Conservation (phyloP, 2,888 invertebrate species). For the Steinernema carpocapsae region DNA sequence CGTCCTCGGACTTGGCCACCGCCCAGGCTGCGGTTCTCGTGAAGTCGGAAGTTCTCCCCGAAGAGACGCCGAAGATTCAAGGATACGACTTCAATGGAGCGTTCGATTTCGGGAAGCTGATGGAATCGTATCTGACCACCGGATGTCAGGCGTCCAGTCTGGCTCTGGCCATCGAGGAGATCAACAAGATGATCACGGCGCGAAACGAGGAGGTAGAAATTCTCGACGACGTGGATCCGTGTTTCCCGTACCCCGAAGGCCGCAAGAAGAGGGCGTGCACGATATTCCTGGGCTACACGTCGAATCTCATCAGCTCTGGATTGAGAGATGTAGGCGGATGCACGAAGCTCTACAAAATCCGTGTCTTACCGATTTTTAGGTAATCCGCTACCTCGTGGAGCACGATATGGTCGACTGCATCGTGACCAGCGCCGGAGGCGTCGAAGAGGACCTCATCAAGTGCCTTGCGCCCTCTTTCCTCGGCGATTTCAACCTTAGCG, state of each 20-base stretch:
- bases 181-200: conserved; percentile 60
- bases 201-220: conserved; percentile 46
- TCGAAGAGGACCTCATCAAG: conserved; percentile 98
- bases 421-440: conserved; percentile 94
- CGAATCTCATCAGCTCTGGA: conserved; percentile 94
- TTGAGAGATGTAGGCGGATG: conserved; percentile 78
- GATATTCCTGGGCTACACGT: conserved; percentile 94
- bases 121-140: conserved; percentile 80
- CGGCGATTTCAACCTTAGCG: conserved; percentile 72
- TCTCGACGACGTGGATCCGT: conserved; percentile 46
- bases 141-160: conserved; percentile 99
- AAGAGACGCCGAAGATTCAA: conserved; percentile 38
- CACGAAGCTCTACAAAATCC: conserved; percentile 12
- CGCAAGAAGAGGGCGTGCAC: conserved; percentile 77
- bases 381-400: conserved; percentile 83
- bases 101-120: conserved; percentile 82
- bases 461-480: conserved; percentile 91
- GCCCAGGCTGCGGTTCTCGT: conserved; percentile 60
- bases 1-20: conserved; percentile 43
- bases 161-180: conserved; percentile 80
- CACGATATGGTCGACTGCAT: conserved; percentile 83
- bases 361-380: conserved; percentile 67
- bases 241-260: conserved; percentile 64
- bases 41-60: conserved; percentile 52
- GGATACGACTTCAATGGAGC: conserved; percentile 94